Base-by-base conservation (phyloP, 2,888 invertebrate species). In the Pyrochroa serraticornis region DNA sequence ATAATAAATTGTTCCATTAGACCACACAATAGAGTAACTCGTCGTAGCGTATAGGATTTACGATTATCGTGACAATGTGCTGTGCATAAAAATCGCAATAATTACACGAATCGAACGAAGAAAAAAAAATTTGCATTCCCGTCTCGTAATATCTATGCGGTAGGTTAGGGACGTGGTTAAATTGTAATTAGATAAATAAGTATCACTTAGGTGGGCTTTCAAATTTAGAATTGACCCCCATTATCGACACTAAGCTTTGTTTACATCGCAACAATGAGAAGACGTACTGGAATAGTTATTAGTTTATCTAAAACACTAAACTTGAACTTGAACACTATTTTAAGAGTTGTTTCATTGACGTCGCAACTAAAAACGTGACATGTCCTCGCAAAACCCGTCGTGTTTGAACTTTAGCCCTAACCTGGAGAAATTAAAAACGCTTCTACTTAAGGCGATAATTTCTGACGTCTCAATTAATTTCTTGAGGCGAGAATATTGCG, bases 81-180 rank as follows among this genome's bases (percentile, higher is more conserved):
- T 58, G 60, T 59, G 76, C 73, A 77, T 77, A 74, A 75, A 72
- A 74, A 77, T 76, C 69, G 75, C 75, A 73, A 72, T 74, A 71
- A 76, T 76, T 75, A 75, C 64, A 64, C 69, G 63, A 71, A 67
- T 67, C 64, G 59, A 61, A 66, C 70, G 66, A 64, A 63, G 65
- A 66, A 70, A 60, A 56, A 51, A 64, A 57, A 63, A 68, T 66
- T 67, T 60, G 43, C 68, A 67, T 63, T 65, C 69, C 58, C 57
- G 53, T 33, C 45, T 39, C 60, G 66, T 63, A 47, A 41, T 1
- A 44, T 55, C 64, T 59, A 70, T 70, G 73, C 72, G 72, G 73
- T 72, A 74, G 73, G 73, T 74, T 68, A 58, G 39, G 62, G 57
- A 64, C 68, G 67, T 67, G 65, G 58, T 61, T 63, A 63, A 66